Conservation (phyloP, 2,888 invertebrate species). For the Lycaena phlaeas region DNA sequence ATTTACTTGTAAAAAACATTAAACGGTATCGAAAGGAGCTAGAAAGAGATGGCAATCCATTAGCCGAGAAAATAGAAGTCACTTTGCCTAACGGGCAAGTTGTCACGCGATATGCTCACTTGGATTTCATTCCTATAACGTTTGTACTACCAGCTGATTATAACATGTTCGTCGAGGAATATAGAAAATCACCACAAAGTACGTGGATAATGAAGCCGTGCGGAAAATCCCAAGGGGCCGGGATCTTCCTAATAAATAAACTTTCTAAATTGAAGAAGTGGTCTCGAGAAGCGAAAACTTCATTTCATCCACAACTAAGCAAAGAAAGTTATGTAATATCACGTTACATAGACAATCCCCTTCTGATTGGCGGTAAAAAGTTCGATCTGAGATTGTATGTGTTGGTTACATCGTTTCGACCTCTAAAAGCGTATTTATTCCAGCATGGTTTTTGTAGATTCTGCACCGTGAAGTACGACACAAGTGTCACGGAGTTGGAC, state of each 20-base stretch:
- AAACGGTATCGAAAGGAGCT: constrained; percentile 94
- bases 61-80: constrained; percentile 82
- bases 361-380: constrained; percentile 97
- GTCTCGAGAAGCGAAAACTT: constrained; percentile 77
- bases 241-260: constrained; percentile 96
- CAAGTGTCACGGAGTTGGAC: constrained; percentile 89
- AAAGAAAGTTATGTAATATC: constrained; percentile 97
- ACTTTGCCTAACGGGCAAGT: constrained; percentile 73
- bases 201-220: constrained; percentile 99
- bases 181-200: constrained; percentile 92
- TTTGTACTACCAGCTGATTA: constrained; percentile 97
- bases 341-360: constrained; percentile 94
- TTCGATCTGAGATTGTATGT: constrained; percentile 95
- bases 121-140: constrained; percentile 95
- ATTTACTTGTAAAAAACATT: constrained; percentile 95
- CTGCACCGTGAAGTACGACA: constrained; percentile 96
- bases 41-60: constrained; percentile 88
- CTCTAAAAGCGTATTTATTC: constrained; percentile 94
- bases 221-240: constrained; percentile 93
- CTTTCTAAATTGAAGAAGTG: constrained; percentile 93
- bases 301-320: constrained; percentile 84
- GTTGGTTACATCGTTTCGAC: constrained; percentile 93
- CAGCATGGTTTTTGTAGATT: constrained; percentile 96
- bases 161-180: constrained; percentile 97
- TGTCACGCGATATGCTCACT: constrained; percentile 80